A percentile compares a stretch with the other conserved stretches of the same genome.
Evolutionary conservation across 2,888 invertebrate genomes (phyloP).

Genomic region (Camponotus fellah): DNA sequence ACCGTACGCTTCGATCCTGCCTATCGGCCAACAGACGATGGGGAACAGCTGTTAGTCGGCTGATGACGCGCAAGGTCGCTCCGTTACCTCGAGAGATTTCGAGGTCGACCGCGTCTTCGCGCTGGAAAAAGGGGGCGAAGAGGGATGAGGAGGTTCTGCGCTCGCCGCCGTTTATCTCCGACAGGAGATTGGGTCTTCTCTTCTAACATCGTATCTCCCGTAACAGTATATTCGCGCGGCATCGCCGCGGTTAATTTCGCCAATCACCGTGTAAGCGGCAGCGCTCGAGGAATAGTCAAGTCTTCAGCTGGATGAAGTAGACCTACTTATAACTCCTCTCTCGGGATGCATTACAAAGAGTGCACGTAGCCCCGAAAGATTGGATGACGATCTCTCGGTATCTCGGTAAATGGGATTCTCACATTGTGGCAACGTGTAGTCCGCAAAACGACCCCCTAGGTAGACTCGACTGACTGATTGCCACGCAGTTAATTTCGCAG

Average conservation of each 20-base stretch:
- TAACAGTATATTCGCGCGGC: conserved; percentile 69
- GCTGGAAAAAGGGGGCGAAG: conserved; percentile 61
- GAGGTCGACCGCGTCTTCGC: conserved; percentile 75
- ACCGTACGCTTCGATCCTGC: conserved; percentile 67
- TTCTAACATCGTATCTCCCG: conserved; percentile 39
- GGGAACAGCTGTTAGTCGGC: conserved; percentile 63
- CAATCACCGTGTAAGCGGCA: conserved; percentile 54
- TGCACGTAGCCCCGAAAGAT: conserved; percentile 13
- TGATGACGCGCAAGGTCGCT: conserved; percentile 74
- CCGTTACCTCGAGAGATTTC: conserved; percentile 77
- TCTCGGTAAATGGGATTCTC: conserved; percentile 57
- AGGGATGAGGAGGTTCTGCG: conserved; percentile 38
- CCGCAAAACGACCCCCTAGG: conserved; percentile 4
- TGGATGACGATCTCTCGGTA: conserved; percentile 8
- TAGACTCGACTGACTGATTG: conserved; percentile 43
- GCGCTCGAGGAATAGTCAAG: conserved; percentile 24
- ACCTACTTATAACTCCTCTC: conserved; percentile 52
- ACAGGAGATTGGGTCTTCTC: conserved; percentile 37
- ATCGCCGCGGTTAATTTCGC: conserved; percentile 67
- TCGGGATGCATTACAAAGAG: conserved; percentile 30
- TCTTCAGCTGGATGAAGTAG: conserved; percentile 43
- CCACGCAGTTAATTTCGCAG: conserved; percentile 73
- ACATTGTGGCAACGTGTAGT: conserved; percentile 55
- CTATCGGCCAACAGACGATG: conserved; percentile 43
- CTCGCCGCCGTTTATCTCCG: conserved; percentile 43